These are phyloP conservation scores for Drosophila pectinifera DNA, from an alignment of 1,140 invertebrate species.

Conservation along the genomic window DNA sequence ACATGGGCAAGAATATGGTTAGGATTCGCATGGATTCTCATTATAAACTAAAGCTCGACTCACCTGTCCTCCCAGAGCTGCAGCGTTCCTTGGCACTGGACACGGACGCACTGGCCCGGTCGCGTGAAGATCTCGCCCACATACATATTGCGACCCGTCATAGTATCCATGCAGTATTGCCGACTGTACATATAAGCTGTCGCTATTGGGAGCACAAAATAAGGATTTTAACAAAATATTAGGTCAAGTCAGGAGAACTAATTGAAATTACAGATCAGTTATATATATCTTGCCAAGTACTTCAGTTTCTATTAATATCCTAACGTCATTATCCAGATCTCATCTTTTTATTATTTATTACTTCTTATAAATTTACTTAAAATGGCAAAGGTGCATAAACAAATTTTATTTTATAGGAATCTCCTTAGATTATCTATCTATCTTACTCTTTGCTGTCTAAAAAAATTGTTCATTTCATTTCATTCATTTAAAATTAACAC, in stretches of 20 bases:
- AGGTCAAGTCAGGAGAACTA: too few relatives aligned
- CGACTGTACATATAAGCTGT: constrained; percentile 16
- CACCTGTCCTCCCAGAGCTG: constrained; percentile 79
- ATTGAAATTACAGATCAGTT: too few relatives aligned
- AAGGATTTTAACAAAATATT: neutral
- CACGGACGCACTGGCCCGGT: constrained; percentile 63
- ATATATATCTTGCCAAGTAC: too few relatives aligned
- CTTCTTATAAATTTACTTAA: neutral
- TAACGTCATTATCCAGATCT: too few relatives aligned
- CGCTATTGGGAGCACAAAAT: neutral
- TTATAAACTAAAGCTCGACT: constrained; percentile 1
- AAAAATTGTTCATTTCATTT: too few relatives aligned
- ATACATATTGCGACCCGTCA: constrained; percentile 66
- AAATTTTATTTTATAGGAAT: neutral
- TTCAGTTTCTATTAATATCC: too few relatives aligned
- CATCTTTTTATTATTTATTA: neutral
- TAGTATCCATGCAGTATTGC: constrained; percentile 62
- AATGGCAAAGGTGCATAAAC: too few relatives aligned
- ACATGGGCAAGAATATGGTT: too few relatives aligned
- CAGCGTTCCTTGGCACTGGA: constrained; percentile 72
- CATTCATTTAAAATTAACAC: too few relatives aligned
- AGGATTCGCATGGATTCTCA: too few relatives aligned
- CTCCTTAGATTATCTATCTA: neutral
- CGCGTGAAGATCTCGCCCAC: constrained; percentile 72
- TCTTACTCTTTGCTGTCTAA: too few relatives aligned